Base-by-base conservation (phyloP, 1,140 invertebrate genomes). In the Arion vulgaris region DNA sequence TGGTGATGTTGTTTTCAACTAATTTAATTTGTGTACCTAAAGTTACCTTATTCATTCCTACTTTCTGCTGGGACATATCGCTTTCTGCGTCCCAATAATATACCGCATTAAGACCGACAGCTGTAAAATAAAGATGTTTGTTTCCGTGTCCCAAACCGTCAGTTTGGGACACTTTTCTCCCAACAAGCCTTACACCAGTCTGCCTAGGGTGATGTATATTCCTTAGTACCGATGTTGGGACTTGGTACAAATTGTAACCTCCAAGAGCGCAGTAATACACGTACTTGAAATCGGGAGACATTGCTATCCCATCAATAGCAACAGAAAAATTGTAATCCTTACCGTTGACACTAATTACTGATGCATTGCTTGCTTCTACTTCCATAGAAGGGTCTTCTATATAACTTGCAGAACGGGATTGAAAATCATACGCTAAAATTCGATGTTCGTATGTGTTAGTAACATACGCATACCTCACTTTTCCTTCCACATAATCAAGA, bases 291-390 rank as follows among this genome's bases (percentile, higher is more conserved):
- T 87, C 85, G 9, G 81, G 53, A 34, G 85, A 84, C 79, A 89
- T 85, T 0, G 88, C 87, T 26, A 89, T 87, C 17, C 88, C 87
- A 75, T 89, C 85, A 28, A 88, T 82, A 2, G 82, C 77, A 51
- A 75, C 81, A 5, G 57, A 49, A 19, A 80, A 69, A 26, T 66
- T 62, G 38, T 77, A 51, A 4, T 80, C 38, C 53, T 9, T 38
- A 34, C 34, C 76, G 49, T 26, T 73, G 39, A 73, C 62, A 69
- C 28, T 28, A 34, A 78, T 82, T 0, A 81, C 38, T 17, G 78
- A 32, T 36, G 49, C 80, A 13, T 75, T 81, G 19, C 62, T 69
- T 34, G 32, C 62, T 57, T 85, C 83, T 23, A 82, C n/a, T 38
- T 79, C 36, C 87, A 88, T 88, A 11, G 84, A 78, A 26, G 72